phyloP scores from a whole-genome alignment of 2,888 invertebrate genomes.

The Villa cingulata region DNA sequence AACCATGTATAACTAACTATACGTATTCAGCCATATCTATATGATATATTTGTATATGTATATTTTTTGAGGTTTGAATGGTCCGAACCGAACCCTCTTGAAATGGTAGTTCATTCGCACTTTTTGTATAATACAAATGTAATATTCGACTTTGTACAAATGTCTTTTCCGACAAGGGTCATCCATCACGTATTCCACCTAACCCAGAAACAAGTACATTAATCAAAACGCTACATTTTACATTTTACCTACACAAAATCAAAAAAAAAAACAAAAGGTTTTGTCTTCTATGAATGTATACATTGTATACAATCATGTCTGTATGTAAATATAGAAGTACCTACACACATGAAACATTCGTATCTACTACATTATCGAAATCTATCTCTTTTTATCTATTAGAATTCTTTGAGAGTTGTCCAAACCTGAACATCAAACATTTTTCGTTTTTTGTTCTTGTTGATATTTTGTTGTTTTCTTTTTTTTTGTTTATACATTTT shows the following conservation, averaged over 20 bases:
- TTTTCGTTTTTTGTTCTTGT: slow-evolving; percentile 1
- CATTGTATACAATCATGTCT: too few relatives aligned
- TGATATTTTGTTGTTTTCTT: neutral
- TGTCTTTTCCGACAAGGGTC: slow-evolving; percentile 16
- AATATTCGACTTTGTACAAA: slow-evolving; percentile 14
- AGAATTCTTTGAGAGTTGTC: neutral
- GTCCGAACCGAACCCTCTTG: neutral
- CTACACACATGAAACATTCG: too few relatives aligned
- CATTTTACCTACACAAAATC: too few relatives aligned
- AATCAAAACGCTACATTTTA: slow-evolving; percentile 7
- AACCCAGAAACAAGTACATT: slow-evolving; percentile 12
- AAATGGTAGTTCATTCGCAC: slow-evolving; percentile 3
- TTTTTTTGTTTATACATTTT: neutral
- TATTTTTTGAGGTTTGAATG: neutral
- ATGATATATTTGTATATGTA: too few relatives aligned
- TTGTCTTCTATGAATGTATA: too few relatives aligned
- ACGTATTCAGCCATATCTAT: neutral
- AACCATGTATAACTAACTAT: too few relatives aligned
- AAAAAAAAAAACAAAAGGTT: neutral
- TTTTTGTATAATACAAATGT: neutral
- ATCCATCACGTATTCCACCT: slow-evolving; percentile 16
- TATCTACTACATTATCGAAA: too few relatives aligned
- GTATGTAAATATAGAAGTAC: too few relatives aligned
- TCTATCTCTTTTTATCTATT: neutral
- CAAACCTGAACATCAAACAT: neutral